phyloP scores from a whole-genome alignment of 1,140 invertebrate species.

The Drosophila ficusphila region DNA sequence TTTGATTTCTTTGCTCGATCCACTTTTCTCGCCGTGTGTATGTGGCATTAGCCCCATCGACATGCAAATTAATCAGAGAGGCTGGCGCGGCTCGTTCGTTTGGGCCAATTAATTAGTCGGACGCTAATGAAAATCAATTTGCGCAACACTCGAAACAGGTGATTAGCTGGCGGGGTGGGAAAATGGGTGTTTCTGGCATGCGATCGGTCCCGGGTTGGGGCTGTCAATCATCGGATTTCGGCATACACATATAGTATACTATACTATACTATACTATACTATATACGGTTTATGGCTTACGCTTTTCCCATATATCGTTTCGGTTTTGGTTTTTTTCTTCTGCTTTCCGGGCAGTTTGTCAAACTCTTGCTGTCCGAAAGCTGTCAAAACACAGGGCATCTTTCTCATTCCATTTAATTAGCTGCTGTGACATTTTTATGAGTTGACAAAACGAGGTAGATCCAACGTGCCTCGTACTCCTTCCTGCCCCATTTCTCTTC shows the following conservation, averaged over 20 bases:
- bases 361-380: constrained; percentile 10
- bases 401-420: constrained; percentile 45
- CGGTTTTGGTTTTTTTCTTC: neutral
- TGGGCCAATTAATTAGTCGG: constrained; percentile 55
- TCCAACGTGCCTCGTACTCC: neutral
- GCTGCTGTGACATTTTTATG: constrained; percentile 76
- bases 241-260: too few relatives aligned
- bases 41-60: constrained; percentile 36
- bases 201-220: constrained; percentile 4
- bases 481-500: neutral
- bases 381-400: constrained; percentile 55
- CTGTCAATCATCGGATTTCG: constrained; percentile 40
- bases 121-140: constrained; percentile 64
- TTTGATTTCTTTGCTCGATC: constrained; percentile 1
- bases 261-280: too few relatives aligned
- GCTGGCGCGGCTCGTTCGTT: constrained; percentile 34
- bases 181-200: constrained; percentile 5
- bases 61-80: constrained; percentile 56
- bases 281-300: neutral
- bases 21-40: neutral
- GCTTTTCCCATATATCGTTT: neutral
- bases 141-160: constrained; percentile 51
- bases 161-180: constrained; percentile 37
- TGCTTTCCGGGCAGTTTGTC: constrained; percentile 12
- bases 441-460: constrained; percentile 67